Evolutionary conservation across 2,797 vertebrate genomes (phyloP).

Genomic region (Aldrovandia affinis): DNA sequence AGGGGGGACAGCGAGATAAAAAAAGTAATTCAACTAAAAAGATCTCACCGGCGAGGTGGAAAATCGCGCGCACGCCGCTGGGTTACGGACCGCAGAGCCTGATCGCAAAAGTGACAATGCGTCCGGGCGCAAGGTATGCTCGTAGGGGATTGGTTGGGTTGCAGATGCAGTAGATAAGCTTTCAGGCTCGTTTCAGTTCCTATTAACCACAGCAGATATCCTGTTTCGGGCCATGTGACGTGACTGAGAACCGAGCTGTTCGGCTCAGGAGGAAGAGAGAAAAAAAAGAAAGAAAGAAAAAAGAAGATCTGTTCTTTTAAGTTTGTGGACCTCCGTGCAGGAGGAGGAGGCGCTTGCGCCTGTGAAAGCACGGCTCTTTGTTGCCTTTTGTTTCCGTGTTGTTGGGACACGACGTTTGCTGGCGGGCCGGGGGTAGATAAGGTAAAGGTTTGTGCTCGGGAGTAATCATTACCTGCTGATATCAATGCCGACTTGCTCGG

Average conservation of each 20-base stretch:
- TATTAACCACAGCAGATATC: slow-evolving; percentile 79
- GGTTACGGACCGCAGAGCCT: slow-evolving; percentile 68
- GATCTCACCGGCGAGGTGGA: slow-evolving; percentile 59
- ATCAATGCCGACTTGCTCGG: background rate
- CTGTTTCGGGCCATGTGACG: slow-evolving; percentile 71
- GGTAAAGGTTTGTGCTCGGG: slow-evolving; percentile 42
- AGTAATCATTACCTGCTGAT: slow-evolving; percentile 40
- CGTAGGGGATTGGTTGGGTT: slow-evolving; percentile 79
- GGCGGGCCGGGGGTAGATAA: slow-evolving; percentile 26
- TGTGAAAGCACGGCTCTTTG: background rate
- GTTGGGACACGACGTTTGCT: slow-evolving; percentile 54
- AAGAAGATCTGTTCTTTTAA: background rate
- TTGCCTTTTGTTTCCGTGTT: slow-evolving; percentile 42
- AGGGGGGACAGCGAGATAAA: too few species aligned
- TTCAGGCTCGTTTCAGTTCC: slow-evolving; percentile 70
- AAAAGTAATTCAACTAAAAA: slow-evolving; percentile 28
- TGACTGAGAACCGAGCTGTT: slow-evolving; percentile 56
- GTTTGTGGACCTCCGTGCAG: background rate
- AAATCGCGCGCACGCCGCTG: slow-evolving; percentile 59
- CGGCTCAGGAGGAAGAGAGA: slow-evolving; percentile 38
- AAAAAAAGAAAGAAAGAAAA: slow-evolving; percentile 31
- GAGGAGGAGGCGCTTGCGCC: slow-evolving; percentile 20
- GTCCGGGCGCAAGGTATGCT: slow-evolving; percentile 69
- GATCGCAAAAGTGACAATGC: slow-evolving; percentile 72
- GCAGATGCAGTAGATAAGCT: slow-evolving; percentile 69